These are phyloP conservation scores for Trachurus trachurus DNA, from an alignment of 2,797 vertebrate species.

Conservation along the genomic window DNA sequence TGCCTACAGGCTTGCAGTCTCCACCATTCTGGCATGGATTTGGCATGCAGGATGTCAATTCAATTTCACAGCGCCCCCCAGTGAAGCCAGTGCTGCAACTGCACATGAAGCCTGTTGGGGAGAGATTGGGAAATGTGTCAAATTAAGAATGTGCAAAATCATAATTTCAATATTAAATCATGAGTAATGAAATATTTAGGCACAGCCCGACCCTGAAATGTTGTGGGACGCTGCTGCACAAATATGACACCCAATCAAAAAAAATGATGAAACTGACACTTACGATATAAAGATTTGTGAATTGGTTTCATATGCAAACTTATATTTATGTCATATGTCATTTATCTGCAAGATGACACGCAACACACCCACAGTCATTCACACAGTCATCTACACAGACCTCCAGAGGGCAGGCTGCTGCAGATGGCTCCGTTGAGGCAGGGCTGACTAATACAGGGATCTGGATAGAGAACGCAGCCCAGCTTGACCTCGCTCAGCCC, in stretches of 20 bases:
- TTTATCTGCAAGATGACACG: constrained; percentile 7
- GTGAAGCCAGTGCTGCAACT: constrained; percentile 93
- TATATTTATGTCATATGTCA: neutral
- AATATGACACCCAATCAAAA: neutral
- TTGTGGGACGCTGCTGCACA: neutral
- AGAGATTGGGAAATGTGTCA: constrained; percentile 24
- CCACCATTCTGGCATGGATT: constrained; percentile 95
- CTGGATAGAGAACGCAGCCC: constrained; percentile 90
- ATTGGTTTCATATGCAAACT: neutral
- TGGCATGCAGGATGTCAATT: constrained; percentile 93
- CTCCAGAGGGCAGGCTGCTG: constrained; percentile 89
- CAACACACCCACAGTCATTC: constrained; percentile 37
- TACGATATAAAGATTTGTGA: neutral
- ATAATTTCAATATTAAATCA: neutral
- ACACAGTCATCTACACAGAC: constrained; percentile 76
- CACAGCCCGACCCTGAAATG: neutral
- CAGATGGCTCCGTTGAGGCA: constrained; percentile 94
- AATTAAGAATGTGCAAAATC: neutral
- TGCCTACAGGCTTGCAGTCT: constrained; percentile 90
- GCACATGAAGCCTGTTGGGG: constrained; percentile 89
- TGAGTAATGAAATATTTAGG: neutral
- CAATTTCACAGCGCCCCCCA: constrained; percentile 93
- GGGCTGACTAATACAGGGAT: constrained; percentile 91
- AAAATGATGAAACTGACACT: neutral
- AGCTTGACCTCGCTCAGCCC: constrained; percentile 92